These are phyloP conservation scores for Volucella inanis DNA, from an alignment of 2,888 invertebrate species.

Conservation along the genomic window DNA sequence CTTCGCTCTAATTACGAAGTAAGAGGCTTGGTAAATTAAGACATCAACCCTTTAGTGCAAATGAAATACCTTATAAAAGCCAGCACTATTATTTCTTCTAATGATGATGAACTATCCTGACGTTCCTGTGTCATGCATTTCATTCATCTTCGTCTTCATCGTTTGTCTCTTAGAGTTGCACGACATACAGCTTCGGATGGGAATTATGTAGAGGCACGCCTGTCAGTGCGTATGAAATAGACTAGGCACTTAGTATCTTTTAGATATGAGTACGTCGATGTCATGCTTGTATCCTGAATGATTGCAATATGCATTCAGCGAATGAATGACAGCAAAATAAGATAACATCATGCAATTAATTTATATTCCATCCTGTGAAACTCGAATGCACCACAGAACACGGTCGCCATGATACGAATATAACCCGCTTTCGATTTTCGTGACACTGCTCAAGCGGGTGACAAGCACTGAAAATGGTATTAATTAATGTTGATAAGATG, in stretches of 20 bases:
- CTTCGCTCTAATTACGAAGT: conserved; percentile 50
- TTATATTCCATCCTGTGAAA: conserved; percentile 54
- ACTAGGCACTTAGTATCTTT: background rate
- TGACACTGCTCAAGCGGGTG: conserved; percentile 13
- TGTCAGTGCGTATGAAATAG: background rate
- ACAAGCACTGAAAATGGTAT: conserved; percentile 41
- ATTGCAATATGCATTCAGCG: conserved; percentile 51
- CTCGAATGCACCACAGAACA: conserved; percentile 12
- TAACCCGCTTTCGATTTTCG: conserved; percentile 52
- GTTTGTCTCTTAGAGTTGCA: conserved; percentile 6
- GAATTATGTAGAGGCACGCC: conserved; percentile 18
- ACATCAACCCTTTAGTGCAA: conserved; percentile 18
- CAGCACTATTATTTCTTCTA: conserved; percentile 13
- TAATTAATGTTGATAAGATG: conserved; percentile 72
- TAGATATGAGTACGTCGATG: background rate
- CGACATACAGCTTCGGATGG: background rate
- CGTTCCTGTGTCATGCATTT: conserved; percentile 39
- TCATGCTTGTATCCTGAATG: conserved; percentile 28
- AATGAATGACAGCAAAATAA: conserved; percentile 61
- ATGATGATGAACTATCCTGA: conserved; percentile 59
- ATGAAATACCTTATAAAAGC: conserved; percentile 31
- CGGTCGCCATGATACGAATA: conserved; percentile 34
- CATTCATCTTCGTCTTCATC: conserved; percentile 5
- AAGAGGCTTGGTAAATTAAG: conserved; percentile 44
- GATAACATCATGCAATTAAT: conserved; percentile 73